Conservation (phyloP, 2,888 invertebrate species). For the Dasysyrphus albostriatus region DNA sequence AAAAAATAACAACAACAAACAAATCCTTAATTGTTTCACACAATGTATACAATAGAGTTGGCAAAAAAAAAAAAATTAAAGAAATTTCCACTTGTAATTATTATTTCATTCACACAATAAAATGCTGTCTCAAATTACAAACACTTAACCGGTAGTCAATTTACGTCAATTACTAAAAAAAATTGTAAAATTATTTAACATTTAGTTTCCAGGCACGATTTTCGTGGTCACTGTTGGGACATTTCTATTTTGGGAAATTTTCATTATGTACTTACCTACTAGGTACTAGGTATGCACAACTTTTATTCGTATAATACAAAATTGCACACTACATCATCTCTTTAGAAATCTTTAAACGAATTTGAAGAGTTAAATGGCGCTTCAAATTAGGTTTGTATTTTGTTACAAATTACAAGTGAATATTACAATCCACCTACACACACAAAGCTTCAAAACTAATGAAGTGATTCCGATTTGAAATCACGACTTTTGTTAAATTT, state of each 20-base stretch:
- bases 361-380: conserved; percentile 39
- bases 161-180: conserved; percentile 52
- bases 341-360: conserved; percentile 10
- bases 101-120: conserved; percentile 45
- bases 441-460: conserved; percentile 24
- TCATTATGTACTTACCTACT: neutral
- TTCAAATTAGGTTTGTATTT: conserved; percentile 51
- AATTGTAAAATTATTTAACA: conserved; percentile 18
- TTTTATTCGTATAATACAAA: neutral
- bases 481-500: conserved; percentile 3
- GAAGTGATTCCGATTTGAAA: conserved; percentile 23
- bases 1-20: neutral
- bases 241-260: conserved; percentile 38
- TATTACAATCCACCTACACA: conserved; percentile 28
- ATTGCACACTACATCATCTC: conserved; percentile 13
- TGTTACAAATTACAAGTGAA: conserved; percentile 23
- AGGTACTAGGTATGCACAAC: neutral
- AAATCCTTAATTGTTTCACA: neutral
- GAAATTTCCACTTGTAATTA: conserved; percentile 39
- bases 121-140: conserved; percentile 30
- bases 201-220: conserved; percentile 50
- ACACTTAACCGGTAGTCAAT: conserved; percentile 18
- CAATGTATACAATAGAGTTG: conserved; percentile 2
- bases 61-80: neutral
- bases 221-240: conserved; percentile 22